Conservation (phyloP, 2,113 vertebrate genomes). For the Entomyzon cyanotis region DNA sequence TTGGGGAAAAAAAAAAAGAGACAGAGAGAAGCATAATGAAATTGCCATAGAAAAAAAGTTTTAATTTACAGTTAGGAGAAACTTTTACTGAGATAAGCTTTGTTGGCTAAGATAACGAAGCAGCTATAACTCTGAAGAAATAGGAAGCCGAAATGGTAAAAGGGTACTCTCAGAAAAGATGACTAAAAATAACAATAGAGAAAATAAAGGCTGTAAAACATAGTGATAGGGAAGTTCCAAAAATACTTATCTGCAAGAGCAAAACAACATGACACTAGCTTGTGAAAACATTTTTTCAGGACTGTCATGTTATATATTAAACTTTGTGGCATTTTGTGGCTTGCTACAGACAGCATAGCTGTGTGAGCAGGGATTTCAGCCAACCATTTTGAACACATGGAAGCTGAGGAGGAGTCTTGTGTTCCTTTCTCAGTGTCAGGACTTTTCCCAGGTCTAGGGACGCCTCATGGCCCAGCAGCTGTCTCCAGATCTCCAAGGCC, state of each 20-base stretch:
- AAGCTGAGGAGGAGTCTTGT: not conserved
- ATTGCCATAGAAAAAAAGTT: not conserved
- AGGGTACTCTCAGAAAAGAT: not conserved
- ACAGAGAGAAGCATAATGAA: not conserved
- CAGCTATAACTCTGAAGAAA: not conserved
- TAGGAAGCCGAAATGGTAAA: conserved; percentile 11
- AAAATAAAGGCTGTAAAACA: conserved; percentile 37
- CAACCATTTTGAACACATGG: rapidly evolving
- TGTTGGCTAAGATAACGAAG: not conserved
- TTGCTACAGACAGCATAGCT: not conserved
- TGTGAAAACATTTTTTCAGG: conserved; percentile 37
- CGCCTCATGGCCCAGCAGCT: not conserved
- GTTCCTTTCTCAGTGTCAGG: not conserved
- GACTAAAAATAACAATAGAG: conserved; percentile 52
- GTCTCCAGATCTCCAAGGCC: not conserved
- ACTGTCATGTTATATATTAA: not conserved
- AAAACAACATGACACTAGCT: conserved; percentile 47
- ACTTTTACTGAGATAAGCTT: not conserved
- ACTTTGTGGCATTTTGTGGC: not conserved
- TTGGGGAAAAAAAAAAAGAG: not conserved
- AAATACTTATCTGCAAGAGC: conserved; percentile 26
- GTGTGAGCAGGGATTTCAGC: not conserved
- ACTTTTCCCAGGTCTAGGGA: not conserved
- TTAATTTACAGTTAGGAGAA: conserved; percentile 23
- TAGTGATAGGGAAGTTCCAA: not conserved